phyloP scores from a whole-genome alignment of 2,888 invertebrate species.

The Palloptera scutellata region DNA sequence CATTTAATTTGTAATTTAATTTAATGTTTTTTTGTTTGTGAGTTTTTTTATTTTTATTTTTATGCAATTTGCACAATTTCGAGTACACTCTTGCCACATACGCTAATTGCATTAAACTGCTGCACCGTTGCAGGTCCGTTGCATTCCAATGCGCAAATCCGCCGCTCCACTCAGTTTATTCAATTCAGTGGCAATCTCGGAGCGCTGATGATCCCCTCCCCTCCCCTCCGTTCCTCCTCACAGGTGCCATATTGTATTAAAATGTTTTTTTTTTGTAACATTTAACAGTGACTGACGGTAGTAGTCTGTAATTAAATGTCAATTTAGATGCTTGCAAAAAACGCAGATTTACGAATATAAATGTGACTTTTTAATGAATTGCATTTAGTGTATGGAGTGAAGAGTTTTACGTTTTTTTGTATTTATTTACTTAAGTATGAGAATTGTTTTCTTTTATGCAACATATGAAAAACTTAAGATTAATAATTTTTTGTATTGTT shows the following conservation, averaged over 20 bases:
- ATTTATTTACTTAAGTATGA: no score
- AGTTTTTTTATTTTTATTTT: background rate
- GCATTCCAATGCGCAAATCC: slow-evolving; percentile 34
- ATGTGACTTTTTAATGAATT: no score
- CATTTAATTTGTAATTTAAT: slow-evolving; percentile 53
- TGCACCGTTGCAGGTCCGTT: slow-evolving; percentile 39
- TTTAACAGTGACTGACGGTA: slow-evolving; percentile 12
- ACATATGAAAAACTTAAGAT: no score
- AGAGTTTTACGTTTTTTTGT: no score
- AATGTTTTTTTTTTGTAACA: no score
- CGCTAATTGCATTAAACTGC: slow-evolving; percentile 1
- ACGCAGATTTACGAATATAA: no score
- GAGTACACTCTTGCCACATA: background rate
- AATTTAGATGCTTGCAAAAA: slow-evolving; percentile 43
- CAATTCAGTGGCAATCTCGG: background rate
- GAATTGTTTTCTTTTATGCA: no score
- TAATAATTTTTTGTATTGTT: no score
- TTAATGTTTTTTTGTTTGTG: no score
- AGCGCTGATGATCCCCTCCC: background rate
- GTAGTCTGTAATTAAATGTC: slow-evolving; percentile 56
- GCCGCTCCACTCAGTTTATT: background rate
- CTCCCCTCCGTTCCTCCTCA: slow-evolving; percentile 4
- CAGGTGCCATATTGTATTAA: background rate
- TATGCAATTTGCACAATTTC: background rate
- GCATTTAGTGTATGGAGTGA: no score